These are phyloP conservation scores for Ophion slaviceki DNA, from an alignment of 2,888 invertebrate species.

Conservation along the genomic window DNA sequence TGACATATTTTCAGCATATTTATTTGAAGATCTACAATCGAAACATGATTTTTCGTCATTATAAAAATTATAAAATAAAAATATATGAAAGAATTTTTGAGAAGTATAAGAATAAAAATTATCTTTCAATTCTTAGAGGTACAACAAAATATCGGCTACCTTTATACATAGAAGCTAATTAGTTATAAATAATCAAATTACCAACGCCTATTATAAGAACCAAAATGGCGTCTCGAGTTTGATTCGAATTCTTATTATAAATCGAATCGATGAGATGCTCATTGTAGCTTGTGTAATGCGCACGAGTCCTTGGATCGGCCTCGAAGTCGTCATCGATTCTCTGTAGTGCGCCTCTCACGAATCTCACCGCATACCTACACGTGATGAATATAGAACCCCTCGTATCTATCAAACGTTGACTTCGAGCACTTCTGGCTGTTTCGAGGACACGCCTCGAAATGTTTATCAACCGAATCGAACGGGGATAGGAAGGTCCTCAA, in stretches of 20 bases:
- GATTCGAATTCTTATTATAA: background rate
- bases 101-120: background rate
- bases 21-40: background rate
- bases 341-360: slow-evolving; percentile 40
- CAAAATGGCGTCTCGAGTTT: background rate
- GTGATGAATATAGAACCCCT: background rate
- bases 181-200: background rate
- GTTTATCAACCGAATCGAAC: background rate
- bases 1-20: background rate
- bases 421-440: background rate
- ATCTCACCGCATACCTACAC: slow-evolving; percentile 36
- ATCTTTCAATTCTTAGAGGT: background rate
- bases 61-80: background rate
- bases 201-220: background rate
- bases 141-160: background rate
- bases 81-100: background rate
- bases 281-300: slow-evolving; percentile 11
- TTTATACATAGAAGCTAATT: background rate
- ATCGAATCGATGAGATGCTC: slow-evolving; percentile 29
- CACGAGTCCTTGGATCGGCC: slow-evolving; percentile 52
- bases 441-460: background rate
- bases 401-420: background rate
- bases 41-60: background rate
- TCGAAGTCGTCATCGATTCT: slow-evolving; percentile 45
- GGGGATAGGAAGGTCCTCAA: background rate